Evolutionary conservation across 2,113 vertebrate species (phyloP).

Genomic region (Myrmophylax atrothorax): DNA sequence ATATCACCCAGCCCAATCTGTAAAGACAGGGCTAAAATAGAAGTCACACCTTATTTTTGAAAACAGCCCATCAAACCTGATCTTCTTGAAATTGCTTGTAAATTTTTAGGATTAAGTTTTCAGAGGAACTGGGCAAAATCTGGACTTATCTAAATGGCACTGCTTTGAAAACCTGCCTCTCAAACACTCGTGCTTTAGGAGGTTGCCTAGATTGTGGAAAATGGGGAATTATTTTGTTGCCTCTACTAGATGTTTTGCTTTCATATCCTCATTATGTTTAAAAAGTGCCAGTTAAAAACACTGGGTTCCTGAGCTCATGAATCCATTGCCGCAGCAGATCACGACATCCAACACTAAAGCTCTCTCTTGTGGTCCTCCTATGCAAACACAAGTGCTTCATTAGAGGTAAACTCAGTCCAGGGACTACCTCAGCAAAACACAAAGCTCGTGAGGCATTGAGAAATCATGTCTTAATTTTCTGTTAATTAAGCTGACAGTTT

Average conservation of each 20-base stretch:
- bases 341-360: conserved; percentile 40
- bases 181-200: neutral
- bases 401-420: neutral
- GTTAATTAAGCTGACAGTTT: neutral
- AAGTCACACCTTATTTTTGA: neutral
- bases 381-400: conserved; percentile 9
- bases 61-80: neutral
- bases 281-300: neutral
- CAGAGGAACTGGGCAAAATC: neutral
- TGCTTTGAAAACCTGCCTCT: neutral
- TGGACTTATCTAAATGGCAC: neutral
- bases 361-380: conserved; percentile 67
- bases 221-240: neutral
- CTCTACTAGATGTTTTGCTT: neutral
- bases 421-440: neutral
- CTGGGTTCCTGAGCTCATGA: neutral
- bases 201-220: neutral
- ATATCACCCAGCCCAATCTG: neutral
- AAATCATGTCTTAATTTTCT: conserved; percentile 15
- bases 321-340: neutral
- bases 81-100: neutral
- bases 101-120: neutral
- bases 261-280: neutral
- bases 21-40: neutral
- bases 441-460: neutral